Conservation (phyloP, 2,113 vertebrate species). For the Pogonocichla stellata region DNA sequence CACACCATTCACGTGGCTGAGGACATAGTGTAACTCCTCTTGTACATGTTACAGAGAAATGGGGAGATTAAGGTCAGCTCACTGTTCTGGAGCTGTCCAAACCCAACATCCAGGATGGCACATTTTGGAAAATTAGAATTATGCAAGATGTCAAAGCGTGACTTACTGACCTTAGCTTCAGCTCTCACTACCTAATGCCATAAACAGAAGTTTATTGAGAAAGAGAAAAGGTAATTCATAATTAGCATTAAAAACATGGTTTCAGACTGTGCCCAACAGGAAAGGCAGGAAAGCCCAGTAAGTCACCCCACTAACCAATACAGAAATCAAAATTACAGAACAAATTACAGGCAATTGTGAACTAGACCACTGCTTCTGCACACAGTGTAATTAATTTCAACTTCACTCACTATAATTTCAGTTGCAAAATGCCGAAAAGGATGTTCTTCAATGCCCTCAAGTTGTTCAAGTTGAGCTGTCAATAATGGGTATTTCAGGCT, state of each 20-base stretch:
- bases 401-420: conserved; percentile 83
- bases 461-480: conserved; percentile 79
- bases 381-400: neutral
- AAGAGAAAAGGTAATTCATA: neutral
- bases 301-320: neutral
- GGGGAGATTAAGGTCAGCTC: neutral
- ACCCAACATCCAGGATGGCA: neutral
- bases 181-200: neutral
- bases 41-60: neutral
- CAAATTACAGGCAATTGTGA: neutral
- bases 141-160: neutral
- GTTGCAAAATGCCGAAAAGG: conserved; percentile 83
- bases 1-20: rapidly evolving
- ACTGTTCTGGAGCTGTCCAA: neutral
- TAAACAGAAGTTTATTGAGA: neutral
- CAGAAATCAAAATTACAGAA: neutral
- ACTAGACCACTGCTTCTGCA: neutral
- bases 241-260: neutral
- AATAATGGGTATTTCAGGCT: conserved; percentile 87
- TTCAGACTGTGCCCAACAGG: neutral
- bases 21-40: neutral
- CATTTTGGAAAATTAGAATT: neutral
- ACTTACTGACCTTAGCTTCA: neutral
- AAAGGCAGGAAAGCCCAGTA: neutral
- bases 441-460: conserved; percentile 77